phyloP scores from a whole-genome alignment of 64 coral and sea anemone genomes.

The Hydrozoanthus tunicans region DNA sequence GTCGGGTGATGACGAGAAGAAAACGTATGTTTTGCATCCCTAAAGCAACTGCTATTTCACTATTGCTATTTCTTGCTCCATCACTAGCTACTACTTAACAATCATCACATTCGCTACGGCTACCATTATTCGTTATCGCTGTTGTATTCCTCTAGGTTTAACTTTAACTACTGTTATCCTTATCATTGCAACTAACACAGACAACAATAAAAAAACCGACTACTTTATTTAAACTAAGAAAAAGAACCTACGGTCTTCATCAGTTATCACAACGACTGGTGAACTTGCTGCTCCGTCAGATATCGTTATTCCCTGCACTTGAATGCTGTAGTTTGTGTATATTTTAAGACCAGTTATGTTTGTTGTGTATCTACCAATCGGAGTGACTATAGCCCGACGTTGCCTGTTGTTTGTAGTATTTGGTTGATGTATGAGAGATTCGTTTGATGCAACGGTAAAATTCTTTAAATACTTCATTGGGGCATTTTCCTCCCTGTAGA shows the following conservation, averaged over 20 bases:
- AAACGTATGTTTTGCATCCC: no score
- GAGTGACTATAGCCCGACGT: background rate
- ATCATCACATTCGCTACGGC: no score
- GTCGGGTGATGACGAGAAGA: no score
- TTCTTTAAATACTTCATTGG: background rate
- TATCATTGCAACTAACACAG: no score
- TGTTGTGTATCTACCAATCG: background rate
- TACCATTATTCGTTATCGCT: no score
- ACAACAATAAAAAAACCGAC: background rate
- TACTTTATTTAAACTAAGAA: background rate
- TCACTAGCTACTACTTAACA: background rate
- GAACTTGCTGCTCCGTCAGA: background rate
- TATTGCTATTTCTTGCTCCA: no score
- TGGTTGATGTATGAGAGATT: background rate
- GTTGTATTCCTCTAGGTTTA: no score
- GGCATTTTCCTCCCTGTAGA: background rate
- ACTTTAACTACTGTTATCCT: no score
- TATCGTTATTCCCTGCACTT: conserved; percentile 45
- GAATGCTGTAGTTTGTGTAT: conserved; percentile 60
- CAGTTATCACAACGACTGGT: background rate
- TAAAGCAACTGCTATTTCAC: no score
- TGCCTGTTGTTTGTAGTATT: background rate
- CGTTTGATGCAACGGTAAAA: conserved; percentile 6
- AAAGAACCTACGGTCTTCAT: conserved; percentile 48
- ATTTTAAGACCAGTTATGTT: conserved; percentile 28